phyloP scores from a whole-genome alignment of 1,140 invertebrate genomes.

The Nymphalis io region DNA sequence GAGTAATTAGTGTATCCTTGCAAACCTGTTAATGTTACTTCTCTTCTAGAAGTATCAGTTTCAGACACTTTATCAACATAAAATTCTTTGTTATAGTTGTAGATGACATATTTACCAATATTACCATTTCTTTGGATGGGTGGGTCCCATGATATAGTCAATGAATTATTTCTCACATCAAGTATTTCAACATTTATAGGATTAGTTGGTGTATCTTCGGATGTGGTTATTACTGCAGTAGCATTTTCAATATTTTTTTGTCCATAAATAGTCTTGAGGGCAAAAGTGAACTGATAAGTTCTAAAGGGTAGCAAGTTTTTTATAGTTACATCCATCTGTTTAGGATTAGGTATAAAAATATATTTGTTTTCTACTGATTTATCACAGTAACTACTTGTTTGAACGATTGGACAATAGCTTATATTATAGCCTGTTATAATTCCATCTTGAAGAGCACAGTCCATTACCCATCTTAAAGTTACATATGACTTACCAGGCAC shows the following conservation, averaged over 20 bases:
- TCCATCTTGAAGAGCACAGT: constrained; percentile 85
- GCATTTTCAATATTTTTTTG: constrained; percentile 86
- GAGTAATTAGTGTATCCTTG: constrained; percentile 83
- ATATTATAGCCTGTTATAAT: constrained; percentile 85
- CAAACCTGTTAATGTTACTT: constrained; percentile 61
- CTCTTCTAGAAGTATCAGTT: constrained; percentile 54
- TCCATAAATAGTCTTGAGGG: constrained; percentile 87
- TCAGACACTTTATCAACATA: constrained; percentile 50
- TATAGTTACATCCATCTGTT: constrained; percentile 74
- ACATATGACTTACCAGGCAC: constrained; percentile 82
- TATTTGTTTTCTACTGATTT: constrained; percentile 65
- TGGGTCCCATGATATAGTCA: constrained; percentile 85
- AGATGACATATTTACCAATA: constrained; percentile 86
- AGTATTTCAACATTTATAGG: constrained; percentile 81
- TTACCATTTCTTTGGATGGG: constrained; percentile 88
- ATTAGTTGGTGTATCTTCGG: constrained; percentile 85
- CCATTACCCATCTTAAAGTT: constrained; percentile 85
- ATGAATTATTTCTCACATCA: constrained; percentile 85
- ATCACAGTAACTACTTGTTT: constrained; percentile 73
- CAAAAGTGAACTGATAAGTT: constrained; percentile 87
- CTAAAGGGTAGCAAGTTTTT: constrained; percentile 87
- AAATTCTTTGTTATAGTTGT: constrained; percentile 65
- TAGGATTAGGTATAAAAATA: constrained; percentile 55
- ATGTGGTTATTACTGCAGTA: constrained; percentile 85
- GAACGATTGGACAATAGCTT: constrained; percentile 84